These are phyloP conservation scores for Hyposoter dolosus DNA, from an alignment of 2,888 invertebrate genomes.

Conservation along the genomic window DNA sequence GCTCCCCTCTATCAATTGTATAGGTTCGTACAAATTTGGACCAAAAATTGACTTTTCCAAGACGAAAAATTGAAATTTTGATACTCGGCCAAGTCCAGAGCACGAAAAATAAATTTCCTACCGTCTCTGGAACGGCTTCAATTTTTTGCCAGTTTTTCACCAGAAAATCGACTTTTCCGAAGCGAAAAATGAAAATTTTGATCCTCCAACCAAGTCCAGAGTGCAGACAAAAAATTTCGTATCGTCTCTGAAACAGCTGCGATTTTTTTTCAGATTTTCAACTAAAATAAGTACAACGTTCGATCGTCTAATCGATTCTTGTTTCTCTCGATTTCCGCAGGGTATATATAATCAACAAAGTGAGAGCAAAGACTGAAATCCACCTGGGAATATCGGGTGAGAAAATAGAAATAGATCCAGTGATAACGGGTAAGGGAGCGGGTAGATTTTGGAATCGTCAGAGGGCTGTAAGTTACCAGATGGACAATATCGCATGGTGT, in stretches of 20 bases:
- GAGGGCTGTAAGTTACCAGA: slow-evolving; percentile 93
- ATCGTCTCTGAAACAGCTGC: too few species aligned
- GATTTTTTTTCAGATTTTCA: too few species aligned
- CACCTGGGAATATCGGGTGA: slow-evolving; percentile 95
- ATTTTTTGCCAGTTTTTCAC: background rate
- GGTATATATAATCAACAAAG: slow-evolving; percentile 92
- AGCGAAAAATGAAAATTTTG: too few species aligned
- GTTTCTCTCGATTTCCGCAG: slow-evolving; percentile 85
- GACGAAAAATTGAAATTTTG: background rate
- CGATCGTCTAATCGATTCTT: background rate
- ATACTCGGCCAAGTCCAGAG: background rate
- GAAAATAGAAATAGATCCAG: slow-evolving; percentile 95
- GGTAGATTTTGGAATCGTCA: slow-evolving; percentile 87
- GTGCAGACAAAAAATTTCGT: too few species aligned
- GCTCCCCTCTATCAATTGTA: slow-evolving; percentile 94
- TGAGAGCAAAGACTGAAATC: slow-evolving; percentile 93
- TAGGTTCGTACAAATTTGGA: slow-evolving; percentile 72
- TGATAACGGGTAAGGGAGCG: slow-evolving; percentile 84
- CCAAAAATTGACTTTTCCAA: background rate
- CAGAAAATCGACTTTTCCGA: too few species aligned
- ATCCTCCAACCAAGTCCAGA: too few species aligned
- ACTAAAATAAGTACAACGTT: background rate
- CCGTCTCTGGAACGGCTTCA: background rate
- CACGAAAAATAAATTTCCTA: background rate
- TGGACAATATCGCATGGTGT: slow-evolving; percentile 95